Evolutionary conservation across 2,797 vertebrate genomes (phyloP), one percentile per base, ranked within the genome.

Genomic region (Apogon talboti): DNA sequence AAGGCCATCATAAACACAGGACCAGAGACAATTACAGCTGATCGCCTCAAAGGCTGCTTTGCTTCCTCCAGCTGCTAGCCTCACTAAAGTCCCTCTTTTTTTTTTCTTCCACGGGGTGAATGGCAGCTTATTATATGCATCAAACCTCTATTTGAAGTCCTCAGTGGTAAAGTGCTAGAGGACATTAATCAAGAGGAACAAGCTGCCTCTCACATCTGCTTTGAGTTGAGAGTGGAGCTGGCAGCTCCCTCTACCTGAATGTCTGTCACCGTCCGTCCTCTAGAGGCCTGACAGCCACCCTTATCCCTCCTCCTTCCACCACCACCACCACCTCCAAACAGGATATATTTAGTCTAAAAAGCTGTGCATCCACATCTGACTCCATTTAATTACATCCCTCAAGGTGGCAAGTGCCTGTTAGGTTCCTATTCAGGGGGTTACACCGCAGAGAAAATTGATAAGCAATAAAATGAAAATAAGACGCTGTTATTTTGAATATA

Each of bases 111-210:
- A 56, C 24, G 43, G 19, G 60, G 19, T 44, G 47, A 71, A 43
- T n/a, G 21, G 54, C 40, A 2, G 42, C 71, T 86, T 85, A 76
- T 83, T 76, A 75, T 71, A 60, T 48, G 74, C 77, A 84, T 86
- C 79, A 82, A 76, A 71, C 61, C 69, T 70, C 57, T 60, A 74
- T 84, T 80, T 88, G 74, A 85, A 81, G 74, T 81, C 71, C 24
- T 76, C 52, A 65, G 79, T 56, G 50, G 60, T 79, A 61, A 74
- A 84, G 77, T 71, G 79, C 79, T 79, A 18, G 70, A 80, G 76
- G 86, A 87, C 81, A 84, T 89, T 88, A 85, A 90, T 86, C 71
- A 83, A 84, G 76, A 73, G 51, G 69, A 88, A 82, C 78, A 87
- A 69, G 77, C 75, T 66, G 69, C 70, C 79, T 85, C 82, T 82